Conservation (phyloP, 2,797 vertebrate genomes). For the Sebastolobus altivelis region DNA sequence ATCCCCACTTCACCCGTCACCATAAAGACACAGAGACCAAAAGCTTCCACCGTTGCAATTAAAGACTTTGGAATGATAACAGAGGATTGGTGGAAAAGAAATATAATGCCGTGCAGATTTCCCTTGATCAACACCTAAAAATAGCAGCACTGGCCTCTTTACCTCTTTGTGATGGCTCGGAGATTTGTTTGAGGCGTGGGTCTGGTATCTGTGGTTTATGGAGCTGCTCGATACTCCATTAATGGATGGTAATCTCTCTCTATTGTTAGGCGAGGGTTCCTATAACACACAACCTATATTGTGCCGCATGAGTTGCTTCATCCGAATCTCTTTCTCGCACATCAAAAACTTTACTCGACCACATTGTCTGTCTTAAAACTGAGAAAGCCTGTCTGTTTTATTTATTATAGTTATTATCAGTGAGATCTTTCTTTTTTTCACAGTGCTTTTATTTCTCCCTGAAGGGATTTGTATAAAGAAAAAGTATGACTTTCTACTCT, state of each 20-base stretch:
- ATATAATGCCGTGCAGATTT: slow-evolving; percentile 62
- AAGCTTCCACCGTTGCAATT: slow-evolving; percentile 68
- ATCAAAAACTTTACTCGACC: slow-evolving; percentile 37
- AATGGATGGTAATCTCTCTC: slow-evolving; percentile 67
- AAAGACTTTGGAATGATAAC: slow-evolving; percentile 73
- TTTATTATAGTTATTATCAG: slow-evolving; percentile 60
- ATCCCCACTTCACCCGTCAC: slow-evolving; percentile 38
- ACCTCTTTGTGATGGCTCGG: slow-evolving; percentile 62
- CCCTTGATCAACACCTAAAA: slow-evolving; percentile 69
- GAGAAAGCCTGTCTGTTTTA: slow-evolving; percentile 39
- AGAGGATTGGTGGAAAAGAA: slow-evolving; percentile 59
- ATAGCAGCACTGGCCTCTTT: slow-evolving; percentile 73
- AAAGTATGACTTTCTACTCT: slow-evolving; percentile 49
- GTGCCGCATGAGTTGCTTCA: slow-evolving; percentile 8
- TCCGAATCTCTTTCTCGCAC: slow-evolving; percentile 19
- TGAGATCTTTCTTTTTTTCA: slow-evolving; percentile 48
- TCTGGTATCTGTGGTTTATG: slow-evolving; percentile 50
- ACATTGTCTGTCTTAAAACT: slow-evolving; percentile 33
- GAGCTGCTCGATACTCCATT: slow-evolving; percentile 54
- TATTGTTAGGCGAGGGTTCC: slow-evolving; percentile 44
- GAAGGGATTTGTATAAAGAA: slow-evolving; percentile 54
- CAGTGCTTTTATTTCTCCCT: slow-evolving; percentile 54
- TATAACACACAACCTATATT: slow-evolving; percentile 34
- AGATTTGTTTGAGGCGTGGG: slow-evolving; percentile 50
- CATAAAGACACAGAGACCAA: slow-evolving; percentile 58